These are phyloP conservation scores for Pelmatolapia mariae DNA, from an alignment of 2,113 vertebrate species.

Conservation along the genomic window DNA sequence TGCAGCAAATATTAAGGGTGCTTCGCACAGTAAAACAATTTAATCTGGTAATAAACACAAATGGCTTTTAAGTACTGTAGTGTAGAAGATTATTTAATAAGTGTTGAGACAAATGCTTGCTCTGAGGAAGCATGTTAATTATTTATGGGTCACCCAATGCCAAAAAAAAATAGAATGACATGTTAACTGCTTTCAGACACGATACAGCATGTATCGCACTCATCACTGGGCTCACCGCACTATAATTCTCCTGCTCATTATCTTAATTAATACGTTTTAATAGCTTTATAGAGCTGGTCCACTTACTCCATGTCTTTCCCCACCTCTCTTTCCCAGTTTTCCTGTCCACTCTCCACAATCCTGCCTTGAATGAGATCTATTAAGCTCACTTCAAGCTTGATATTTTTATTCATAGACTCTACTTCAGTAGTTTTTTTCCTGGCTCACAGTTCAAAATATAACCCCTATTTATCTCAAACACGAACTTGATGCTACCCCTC, in stretches of 20 bases:
- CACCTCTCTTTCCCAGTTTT: background rate
- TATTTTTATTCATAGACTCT: background rate
- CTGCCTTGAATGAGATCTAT: background rate
- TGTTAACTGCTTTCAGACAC: background rate
- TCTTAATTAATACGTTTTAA: background rate
- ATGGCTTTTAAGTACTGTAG: background rate
- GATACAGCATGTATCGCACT: background rate
- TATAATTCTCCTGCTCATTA: background rate
- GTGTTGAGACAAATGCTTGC: background rate
- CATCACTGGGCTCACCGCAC: background rate
- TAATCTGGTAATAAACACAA: background rate
- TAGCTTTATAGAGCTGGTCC: background rate
- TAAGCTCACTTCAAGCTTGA: background rate
- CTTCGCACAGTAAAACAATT: accelerated
- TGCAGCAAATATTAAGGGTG: background rate
- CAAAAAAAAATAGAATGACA: background rate
- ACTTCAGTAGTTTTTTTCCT: accelerated
- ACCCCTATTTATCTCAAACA: background rate
- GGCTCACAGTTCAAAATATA: background rate
- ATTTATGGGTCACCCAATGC: background rate
- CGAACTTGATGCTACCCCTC: background rate
- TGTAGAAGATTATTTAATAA: background rate
- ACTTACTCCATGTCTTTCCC: background rate
- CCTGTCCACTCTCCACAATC: accelerated
- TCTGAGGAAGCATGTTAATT: background rate